Evolutionary conservation across 2,113 vertebrate species (phyloP).

Genomic region (Halcyon senegalensis): DNA sequence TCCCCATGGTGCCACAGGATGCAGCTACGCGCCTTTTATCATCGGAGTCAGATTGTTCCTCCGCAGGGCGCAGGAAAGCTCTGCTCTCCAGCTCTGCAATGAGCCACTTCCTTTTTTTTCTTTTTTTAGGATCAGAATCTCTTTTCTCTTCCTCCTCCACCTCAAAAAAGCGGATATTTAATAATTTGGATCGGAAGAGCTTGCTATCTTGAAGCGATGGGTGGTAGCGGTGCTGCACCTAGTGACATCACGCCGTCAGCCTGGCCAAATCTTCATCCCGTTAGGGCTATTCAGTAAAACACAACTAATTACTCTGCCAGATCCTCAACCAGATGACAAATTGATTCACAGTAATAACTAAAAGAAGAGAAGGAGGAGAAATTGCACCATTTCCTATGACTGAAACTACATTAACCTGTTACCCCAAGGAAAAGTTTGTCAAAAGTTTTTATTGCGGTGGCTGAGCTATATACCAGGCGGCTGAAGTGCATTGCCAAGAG

Average conservation of each 20-base stretch:
- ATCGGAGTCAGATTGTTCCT: slow-evolving; percentile 22
- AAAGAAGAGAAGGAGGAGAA: slow-evolving; percentile 41
- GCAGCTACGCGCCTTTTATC: not conserved
- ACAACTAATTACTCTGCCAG: slow-evolving; percentile 53
- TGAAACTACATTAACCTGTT: slow-evolving; percentile 54
- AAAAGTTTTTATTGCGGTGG: not conserved
- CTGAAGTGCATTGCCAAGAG: slow-evolving; percentile 18
- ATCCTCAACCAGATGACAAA: slow-evolving; percentile 39
- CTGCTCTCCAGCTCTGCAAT: not conserved
- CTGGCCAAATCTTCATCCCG: slow-evolving; percentile 3
- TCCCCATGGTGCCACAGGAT: not conserved
- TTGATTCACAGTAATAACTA: slow-evolving; percentile 42
- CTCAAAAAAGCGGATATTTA: slow-evolving; percentile 50
- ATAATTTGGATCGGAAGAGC: slow-evolving; percentile 32
- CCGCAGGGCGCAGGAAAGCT: not conserved
- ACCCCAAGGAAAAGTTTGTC: slow-evolving; percentile 55
- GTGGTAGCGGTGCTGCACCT: slow-evolving; percentile 37
- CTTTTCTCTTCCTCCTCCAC: slow-evolving; percentile 60
- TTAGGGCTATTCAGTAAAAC: slow-evolving; percentile 24
- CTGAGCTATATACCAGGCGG: slow-evolving; percentile 29
- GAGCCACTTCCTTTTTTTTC: slow-evolving; percentile 26
- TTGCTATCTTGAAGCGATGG: slow-evolving; percentile 22
- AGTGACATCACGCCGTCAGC: not conserved
- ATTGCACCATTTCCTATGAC: slow-evolving; percentile 50
- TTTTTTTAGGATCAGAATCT: slow-evolving; percentile 38